A percentile compares a stretch with the other conserved stretches of the same genome.
phyloP scores from a whole-genome alignment of 1,140 invertebrate genomes.

The Leptinotarsa texana region DNA sequence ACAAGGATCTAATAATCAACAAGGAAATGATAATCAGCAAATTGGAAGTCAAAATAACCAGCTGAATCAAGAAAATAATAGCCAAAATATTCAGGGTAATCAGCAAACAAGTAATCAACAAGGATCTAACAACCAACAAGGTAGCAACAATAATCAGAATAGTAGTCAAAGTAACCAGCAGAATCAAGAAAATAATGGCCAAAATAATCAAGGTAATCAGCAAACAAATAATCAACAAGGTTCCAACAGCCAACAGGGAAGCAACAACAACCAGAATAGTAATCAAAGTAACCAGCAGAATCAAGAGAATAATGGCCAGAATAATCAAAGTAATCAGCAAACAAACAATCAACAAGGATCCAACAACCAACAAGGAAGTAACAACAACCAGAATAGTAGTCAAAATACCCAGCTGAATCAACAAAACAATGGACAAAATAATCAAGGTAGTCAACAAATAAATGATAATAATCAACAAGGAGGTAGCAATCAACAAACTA shows the following conservation, averaged over 20 bases:
- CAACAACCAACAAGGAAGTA: slow-evolving; percentile 16
- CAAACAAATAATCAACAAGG: slow-evolving; percentile 33
- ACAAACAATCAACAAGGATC: slow-evolving; percentile 5
- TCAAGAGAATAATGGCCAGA: slow-evolving; percentile 15
- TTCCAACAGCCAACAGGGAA: slow-evolving; percentile 30
- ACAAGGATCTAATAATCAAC: neutral
- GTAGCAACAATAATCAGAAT: slow-evolving; percentile 29
- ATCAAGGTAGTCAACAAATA: slow-evolving; percentile 30
- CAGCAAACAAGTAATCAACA: slow-evolving; percentile 22
- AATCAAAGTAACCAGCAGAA: slow-evolving; percentile 28
- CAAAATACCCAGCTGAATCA: slow-evolving; percentile 18
- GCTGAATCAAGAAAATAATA: neutral
- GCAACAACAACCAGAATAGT: slow-evolving; percentile 40
- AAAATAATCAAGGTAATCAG: slow-evolving; percentile 3
- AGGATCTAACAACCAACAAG: slow-evolving; percentile 29
- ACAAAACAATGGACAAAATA: slow-evolving; percentile 31
- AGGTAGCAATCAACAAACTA: neutral
- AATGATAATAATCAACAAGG: slow-evolving; percentile 21
- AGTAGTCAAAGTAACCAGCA: slow-evolving; percentile 17
- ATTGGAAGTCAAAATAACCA: slow-evolving; percentile 7
- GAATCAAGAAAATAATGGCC: slow-evolving; percentile 16
- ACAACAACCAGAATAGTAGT: neutral
- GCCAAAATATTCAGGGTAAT: slow-evolving; percentile 29
- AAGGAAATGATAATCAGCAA: neutral
- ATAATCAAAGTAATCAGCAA: slow-evolving; percentile 24